These are phyloP conservation scores for Anthoptus insignis DNA, from an alignment of 2,888 invertebrate genomes.

Conservation along the genomic window DNA sequence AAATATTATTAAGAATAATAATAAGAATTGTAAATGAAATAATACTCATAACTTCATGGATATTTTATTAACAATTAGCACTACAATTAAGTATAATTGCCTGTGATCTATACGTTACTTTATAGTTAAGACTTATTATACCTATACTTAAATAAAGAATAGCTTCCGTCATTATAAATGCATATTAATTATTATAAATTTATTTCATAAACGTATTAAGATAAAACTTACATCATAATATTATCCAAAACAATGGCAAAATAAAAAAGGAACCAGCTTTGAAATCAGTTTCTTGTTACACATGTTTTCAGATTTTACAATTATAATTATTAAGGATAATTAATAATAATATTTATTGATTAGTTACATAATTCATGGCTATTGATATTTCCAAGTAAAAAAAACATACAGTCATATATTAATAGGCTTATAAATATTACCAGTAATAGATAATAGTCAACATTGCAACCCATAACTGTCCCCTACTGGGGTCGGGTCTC, in stretches of 20 bases:
- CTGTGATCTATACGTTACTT: conserved; percentile 47
- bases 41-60: conserved; percentile 33
- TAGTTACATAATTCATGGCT: background rate
- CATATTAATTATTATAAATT: conserved; percentile 14
- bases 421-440: conserved; percentile 16
- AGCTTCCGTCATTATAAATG: conserved; percentile 12
- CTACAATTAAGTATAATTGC: conserved; percentile 75
- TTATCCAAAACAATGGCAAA: background rate
- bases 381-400: background rate
- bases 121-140: too few species aligned
- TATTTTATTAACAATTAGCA: conserved; percentile 30
- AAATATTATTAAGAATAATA: too few species aligned
- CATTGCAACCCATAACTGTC: too few species aligned
- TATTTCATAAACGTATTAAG: conserved; percentile 1
- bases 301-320: too few species aligned
- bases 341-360: background rate
- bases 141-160: conserved; percentile 4
- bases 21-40: conserved; percentile 40
- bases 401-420: background rate
- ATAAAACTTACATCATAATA: background rate
- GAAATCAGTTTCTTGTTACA: too few species aligned
- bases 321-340: too few species aligned
- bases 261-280: background rate
- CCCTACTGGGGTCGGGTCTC: too few species aligned
- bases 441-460: background rate